Conservation (phyloP, 2,888 invertebrate species). For the Bimastos eiseni region DNA sequence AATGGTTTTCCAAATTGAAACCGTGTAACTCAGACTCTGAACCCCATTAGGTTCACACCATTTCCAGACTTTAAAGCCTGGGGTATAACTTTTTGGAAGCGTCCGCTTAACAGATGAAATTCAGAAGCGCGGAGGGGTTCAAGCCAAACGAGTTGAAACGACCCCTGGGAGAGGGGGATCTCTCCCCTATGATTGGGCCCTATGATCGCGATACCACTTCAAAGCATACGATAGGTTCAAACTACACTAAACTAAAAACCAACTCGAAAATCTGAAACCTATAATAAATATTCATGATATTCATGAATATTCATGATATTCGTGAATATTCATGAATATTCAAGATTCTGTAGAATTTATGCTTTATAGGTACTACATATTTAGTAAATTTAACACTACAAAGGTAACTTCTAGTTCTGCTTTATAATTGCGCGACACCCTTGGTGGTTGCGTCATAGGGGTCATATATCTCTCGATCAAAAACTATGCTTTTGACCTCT, state of each 20-base stretch:
- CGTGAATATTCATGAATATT: too few species aligned
- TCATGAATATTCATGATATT: neutral
- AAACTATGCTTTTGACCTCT: too few species aligned
- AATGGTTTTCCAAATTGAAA: neutral
- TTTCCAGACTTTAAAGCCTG: neutral
- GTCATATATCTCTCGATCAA: too few species aligned
- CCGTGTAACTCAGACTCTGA: neutral
- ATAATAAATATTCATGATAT: neutral
- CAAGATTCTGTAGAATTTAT: too few species aligned
- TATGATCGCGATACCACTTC: neutral
- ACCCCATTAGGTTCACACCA: neutral
- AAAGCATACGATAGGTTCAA: neutral
- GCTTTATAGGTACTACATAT: too few species aligned
- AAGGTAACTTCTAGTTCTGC: too few species aligned
- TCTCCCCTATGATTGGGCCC: neutral
- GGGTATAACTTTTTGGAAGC: neutral
- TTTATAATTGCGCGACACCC: too few species aligned
- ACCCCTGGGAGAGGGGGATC: too few species aligned
- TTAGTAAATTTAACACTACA: neutral
- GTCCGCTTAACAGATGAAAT: neutral
- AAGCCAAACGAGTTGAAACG: too few species aligned
- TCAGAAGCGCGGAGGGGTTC: neutral
- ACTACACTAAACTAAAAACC: neutral
- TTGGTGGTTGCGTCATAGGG: too few species aligned
- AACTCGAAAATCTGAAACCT: neutral